phyloP scores from a whole-genome alignment of 2,113 vertebrate species.

The Dermatemys mawii region DNA sequence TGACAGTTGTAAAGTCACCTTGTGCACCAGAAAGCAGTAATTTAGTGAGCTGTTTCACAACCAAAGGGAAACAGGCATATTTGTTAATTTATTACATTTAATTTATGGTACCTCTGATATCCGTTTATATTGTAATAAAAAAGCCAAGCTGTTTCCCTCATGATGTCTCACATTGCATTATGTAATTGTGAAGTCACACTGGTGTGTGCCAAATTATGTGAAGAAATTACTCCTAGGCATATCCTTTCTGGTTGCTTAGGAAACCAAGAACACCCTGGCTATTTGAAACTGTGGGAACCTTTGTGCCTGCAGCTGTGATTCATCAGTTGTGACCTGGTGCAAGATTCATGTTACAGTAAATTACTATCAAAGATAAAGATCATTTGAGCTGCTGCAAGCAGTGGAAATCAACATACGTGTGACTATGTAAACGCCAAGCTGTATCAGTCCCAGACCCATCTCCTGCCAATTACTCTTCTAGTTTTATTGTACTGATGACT shows the following conservation, averaged over 20 bases:
- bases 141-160: background rate
- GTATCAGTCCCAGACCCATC: background rate
- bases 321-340: background rate
- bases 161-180: background rate
- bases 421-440: constrained; percentile 10
- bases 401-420: background rate
- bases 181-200: constrained; percentile 28
- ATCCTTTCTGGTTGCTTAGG: constrained; percentile 29
- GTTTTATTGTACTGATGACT: background rate
- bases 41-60: background rate
- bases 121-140: constrained; percentile 17
- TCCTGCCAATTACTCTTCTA: constrained; percentile 11
- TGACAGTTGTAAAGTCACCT: constrained; percentile 26
- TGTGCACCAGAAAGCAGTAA: constrained; percentile 25
- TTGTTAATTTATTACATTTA: constrained; percentile 27
- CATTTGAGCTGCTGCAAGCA: constrained; percentile 33
- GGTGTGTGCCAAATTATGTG: constrained; percentile 3
- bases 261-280: background rate
- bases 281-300: background rate
- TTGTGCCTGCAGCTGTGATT: constrained; percentile 27
- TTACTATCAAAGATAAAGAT: constrained; percentile 19
- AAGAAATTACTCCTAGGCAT: constrained; percentile 20
- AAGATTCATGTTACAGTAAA: constrained; percentile 10
- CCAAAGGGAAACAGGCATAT: background rate
- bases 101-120: background rate